Evolutionary conservation across 2,113 vertebrate species (phyloP).

Genomic region (Dromiciops gliroides): DNA sequence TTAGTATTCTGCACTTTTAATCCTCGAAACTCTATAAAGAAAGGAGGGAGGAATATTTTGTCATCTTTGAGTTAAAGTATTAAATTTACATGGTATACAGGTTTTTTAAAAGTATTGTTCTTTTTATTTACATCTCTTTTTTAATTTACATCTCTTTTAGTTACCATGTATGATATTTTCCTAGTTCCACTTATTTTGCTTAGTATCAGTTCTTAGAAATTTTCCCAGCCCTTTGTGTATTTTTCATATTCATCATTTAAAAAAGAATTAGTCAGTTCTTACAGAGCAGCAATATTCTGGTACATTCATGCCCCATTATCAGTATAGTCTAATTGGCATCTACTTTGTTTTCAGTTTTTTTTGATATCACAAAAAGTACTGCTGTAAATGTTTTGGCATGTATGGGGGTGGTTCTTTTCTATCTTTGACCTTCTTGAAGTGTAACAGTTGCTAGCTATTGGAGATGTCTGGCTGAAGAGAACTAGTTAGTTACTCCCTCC

Average conservation of each 20-base stretch:
- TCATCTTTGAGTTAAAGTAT: neutral
- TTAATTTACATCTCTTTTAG: neutral
- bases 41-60: neutral
- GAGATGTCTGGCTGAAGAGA: neutral
- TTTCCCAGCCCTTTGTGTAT: neutral
- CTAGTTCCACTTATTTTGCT: neutral
- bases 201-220: neutral
- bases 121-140: neutral
- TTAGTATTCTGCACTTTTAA: neutral
- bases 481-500: neutral
- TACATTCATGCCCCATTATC: neutral
- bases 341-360: neutral
- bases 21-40: neutral
- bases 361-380: neutral
- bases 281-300: neutral
- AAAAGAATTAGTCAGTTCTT: too few relatives aligned
- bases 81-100: neutral
- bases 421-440: neutral
- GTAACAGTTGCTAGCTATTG: neutral
- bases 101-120: neutral
- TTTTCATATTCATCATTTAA: neutral
- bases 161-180: neutral
- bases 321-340: neutral
- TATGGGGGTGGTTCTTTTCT: neutral
- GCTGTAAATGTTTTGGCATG: neutral